Evolutionary conservation across 2,113 vertebrate genomes (phyloP).

Genomic region (Emberiza fucata): DNA sequence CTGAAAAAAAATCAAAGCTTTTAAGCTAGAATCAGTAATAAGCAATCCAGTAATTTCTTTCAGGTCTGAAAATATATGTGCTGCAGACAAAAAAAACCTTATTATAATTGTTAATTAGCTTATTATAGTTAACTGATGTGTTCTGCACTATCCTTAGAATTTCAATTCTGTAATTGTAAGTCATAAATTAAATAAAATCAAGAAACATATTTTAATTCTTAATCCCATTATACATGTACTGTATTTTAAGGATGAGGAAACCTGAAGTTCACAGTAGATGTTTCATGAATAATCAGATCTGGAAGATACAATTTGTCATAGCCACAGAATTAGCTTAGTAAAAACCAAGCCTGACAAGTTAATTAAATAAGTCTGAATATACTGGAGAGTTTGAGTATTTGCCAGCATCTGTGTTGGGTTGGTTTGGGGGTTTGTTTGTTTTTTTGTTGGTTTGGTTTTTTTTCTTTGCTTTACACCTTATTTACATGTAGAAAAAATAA

Average conservation of each 20-base stretch:
- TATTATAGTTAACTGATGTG: neutral
- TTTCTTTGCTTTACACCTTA: neutral
- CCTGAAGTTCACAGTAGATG: conserved; percentile 16
- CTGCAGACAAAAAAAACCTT: neutral
- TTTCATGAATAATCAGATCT: conserved; percentile 33
- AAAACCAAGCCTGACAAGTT: conserved; percentile 17
- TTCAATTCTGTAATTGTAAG: neutral
- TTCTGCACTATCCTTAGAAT: neutral
- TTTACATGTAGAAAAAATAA: neutral
- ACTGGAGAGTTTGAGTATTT: neutral
- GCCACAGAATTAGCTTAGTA: neutral
- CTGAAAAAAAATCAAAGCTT: conserved; percentile 14
- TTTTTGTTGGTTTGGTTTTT: neutral
- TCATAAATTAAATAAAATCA: conserved; percentile 20
- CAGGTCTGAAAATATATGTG: neutral
- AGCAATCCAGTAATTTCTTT: neutral
- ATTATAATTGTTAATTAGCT: neutral
- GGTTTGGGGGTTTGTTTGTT: neutral
- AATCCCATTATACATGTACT: neutral
- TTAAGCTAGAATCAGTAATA: neutral
- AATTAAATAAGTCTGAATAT: conserved; percentile 19
- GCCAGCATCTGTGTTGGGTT: neutral
- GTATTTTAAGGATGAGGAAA: conserved; percentile 12
- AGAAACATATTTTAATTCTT: neutral
- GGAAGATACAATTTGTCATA: conserved; percentile 24